phyloP scores from a whole-genome alignment of 1,140 invertebrate genomes.

The Psix sp. region DNA sequence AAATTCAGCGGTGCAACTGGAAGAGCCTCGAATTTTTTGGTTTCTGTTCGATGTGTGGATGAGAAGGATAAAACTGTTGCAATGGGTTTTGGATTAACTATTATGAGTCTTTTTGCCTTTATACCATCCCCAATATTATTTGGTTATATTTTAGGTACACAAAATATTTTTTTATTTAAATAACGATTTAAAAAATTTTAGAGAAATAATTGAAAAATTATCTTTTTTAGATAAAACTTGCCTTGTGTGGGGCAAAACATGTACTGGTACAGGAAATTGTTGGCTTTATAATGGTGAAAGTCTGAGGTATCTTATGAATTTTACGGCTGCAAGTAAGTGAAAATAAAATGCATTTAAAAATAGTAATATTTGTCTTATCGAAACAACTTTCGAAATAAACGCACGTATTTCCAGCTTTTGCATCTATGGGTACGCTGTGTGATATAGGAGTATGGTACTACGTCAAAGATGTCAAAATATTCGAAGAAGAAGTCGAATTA shows the following conservation, averaged over 20 bases:
- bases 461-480: conserved; percentile 83
- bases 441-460: conserved; percentile 83
- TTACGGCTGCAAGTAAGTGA: conserved; percentile 80
- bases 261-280: conserved; percentile 84
- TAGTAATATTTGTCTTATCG: conserved; percentile 3
- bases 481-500: conserved; percentile 81
- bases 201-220: conserved; percentile 10
- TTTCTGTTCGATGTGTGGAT: conserved; percentile 83
- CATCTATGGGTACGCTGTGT: conserved; percentile 81
- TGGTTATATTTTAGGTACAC: conserved; percentile 84
- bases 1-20: conserved; percentile 83
- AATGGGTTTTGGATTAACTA: conserved; percentile 82
- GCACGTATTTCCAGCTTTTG: conserved; percentile 77
- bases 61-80: conserved; percentile 85
- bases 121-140: conserved; percentile 86
- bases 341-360: conserved; percentile 1
- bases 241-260: conserved; percentile 86
- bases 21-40: conserved; percentile 82
- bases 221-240: conserved; percentile 79
- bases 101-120: conserved; percentile 83
- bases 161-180: no score
- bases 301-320: conserved; percentile 82
- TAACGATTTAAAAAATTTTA: conserved; percentile 27
- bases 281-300: conserved; percentile 84
- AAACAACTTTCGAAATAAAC: conserved; percentile 4